Conservation (phyloP, 2,113 vertebrate species). For the Trichechus manatus region DNA sequence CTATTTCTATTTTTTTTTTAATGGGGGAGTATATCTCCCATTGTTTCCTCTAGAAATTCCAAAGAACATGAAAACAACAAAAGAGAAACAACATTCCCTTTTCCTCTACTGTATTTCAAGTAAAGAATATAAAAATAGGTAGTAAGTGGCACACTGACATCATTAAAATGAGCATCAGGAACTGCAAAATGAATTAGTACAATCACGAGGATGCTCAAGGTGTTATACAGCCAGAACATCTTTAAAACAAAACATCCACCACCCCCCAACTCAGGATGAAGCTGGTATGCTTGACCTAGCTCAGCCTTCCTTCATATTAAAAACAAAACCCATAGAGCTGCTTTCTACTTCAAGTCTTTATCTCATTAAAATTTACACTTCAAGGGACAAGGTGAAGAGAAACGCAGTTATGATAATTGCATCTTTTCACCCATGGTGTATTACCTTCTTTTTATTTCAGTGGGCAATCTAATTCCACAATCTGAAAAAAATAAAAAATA, state of each 20-base stretch:
- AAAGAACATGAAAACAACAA: not conserved
- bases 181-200: slow-evolving; percentile 1
- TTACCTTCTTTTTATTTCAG: slow-evolving; percentile 75
- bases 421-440: slow-evolving; percentile 66
- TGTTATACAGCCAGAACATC: not conserved
- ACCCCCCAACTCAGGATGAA: not conserved
- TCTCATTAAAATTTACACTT: slow-evolving; percentile 80
- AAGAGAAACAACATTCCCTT: not conserved
- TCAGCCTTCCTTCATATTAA: slow-evolving; percentile 7
- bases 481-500: slow-evolving; percentile 57
- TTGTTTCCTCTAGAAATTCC: slow-evolving; percentile 33
- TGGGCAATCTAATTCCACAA: slow-evolving; percentile 66
- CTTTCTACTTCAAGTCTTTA: slow-evolving; percentile 72
- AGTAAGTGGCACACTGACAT: slow-evolving; percentile 22
- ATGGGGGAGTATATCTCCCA: not conserved
- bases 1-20: not conserved
- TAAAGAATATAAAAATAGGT: slow-evolving; percentile 42
- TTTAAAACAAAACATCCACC: not conserved
- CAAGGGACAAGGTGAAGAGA: slow-evolving; percentile 71
- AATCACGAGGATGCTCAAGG: not conserved
- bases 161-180: slow-evolving; percentile 61
- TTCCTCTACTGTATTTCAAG: not conserved
- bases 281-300: not conserved
- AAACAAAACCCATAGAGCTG: slow-evolving; percentile 55
- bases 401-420: slow-evolving; percentile 74